Conservation (phyloP, 2,888 invertebrate species). For the Drosophila greeni region DNA sequence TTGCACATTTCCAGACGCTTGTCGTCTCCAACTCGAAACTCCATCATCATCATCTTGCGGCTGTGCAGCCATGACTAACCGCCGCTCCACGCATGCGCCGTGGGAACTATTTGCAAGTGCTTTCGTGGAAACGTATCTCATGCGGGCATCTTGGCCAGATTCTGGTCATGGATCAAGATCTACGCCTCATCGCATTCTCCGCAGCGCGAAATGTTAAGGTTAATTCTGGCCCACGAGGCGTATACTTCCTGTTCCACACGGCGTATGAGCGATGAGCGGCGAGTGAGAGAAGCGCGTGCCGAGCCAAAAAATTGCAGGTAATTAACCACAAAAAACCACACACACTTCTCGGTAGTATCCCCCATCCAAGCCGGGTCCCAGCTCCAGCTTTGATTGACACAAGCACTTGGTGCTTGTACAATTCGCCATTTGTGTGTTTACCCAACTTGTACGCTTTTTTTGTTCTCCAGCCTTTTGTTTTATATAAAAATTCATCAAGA, state of each 20-base stretch:
- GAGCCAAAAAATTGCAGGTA: conserved; percentile 56
- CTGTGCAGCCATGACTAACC: conserved; percentile 44
- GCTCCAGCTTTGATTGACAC: conserved; percentile 41
- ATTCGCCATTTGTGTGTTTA: conserved; percentile 59
- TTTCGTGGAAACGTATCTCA: conserved; percentile 23
- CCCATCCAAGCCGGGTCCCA: conserved; percentile 25
- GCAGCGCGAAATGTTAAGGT: conserved; percentile 24
- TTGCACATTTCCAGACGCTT: conserved; percentile 38
- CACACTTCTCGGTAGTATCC: conserved; percentile 2
- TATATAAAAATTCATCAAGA: conserved; percentile 41
- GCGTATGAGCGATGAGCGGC: conserved; percentile 24
- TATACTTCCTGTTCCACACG: conserved; percentile 51
- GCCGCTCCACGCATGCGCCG: conserved; percentile 54
- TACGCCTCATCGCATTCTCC: conserved; percentile 47
- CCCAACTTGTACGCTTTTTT: conserved; percentile 39
- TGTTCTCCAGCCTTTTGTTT: conserved; percentile 29
- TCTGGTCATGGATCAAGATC: conserved; percentile 33
- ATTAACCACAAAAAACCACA: conserved; percentile 50
- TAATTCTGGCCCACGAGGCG: conserved; percentile 36
- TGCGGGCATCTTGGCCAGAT: conserved; percentile 44
- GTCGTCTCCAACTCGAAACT: conserved; percentile 21
- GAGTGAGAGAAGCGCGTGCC: conserved; percentile 56
- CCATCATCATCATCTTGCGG: conserved; percentile 37
- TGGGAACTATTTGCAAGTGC: conserved; percentile 45
- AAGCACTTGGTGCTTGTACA: conserved; percentile 40